Conservation (phyloP, 2,797 vertebrate genomes). For the Otus scops region DNA sequence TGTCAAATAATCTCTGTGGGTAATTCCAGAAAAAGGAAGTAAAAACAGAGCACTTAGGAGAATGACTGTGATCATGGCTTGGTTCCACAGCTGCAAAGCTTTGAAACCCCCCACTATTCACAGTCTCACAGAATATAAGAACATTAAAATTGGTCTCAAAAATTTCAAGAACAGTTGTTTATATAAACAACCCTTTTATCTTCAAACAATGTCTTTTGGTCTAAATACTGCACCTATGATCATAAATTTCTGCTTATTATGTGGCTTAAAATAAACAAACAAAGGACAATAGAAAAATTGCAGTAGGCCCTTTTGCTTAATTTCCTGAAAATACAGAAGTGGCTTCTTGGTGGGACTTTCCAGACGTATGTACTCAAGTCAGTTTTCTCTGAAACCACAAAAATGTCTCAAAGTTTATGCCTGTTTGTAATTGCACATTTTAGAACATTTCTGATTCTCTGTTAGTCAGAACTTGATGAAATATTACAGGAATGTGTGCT, state of each 20-base stretch:
- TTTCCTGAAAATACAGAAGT: constrained; percentile 67
- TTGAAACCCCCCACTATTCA: background rate
- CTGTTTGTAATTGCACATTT: constrained; percentile 48
- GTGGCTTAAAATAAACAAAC: constrained; percentile 40
- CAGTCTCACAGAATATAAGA: background rate
- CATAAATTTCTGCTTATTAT: constrained; percentile 12
- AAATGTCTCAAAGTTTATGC: constrained; percentile 58
- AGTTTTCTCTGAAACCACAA: constrained; percentile 63
- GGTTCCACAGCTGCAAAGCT: background rate
- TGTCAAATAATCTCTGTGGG: background rate
- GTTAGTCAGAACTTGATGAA: constrained; percentile 52
- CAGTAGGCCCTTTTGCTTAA: constrained; percentile 6
- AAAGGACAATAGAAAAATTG: constrained; percentile 7
- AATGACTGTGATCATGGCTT: background rate
- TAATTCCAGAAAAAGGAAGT: constrained; percentile 17
- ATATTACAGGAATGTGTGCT: constrained; percentile 4
- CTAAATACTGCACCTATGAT: constrained; percentile 13
- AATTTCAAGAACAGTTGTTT: background rate
- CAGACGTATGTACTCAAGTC: constrained; percentile 31
- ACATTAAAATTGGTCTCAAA: background rate
- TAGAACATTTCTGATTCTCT: constrained; percentile 40
- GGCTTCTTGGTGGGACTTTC: constrained; percentile 60
- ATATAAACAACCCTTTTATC: background rate
- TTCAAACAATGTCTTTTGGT: background rate
- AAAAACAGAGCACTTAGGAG: background rate